A percentile compares a stretch with the other conserved stretches of the same genome.
These are phyloP conservation scores for Peromyscus polionotus DNA, from an alignment of 2,113 vertebrate genomes.

Conservation along the genomic window DNA sequence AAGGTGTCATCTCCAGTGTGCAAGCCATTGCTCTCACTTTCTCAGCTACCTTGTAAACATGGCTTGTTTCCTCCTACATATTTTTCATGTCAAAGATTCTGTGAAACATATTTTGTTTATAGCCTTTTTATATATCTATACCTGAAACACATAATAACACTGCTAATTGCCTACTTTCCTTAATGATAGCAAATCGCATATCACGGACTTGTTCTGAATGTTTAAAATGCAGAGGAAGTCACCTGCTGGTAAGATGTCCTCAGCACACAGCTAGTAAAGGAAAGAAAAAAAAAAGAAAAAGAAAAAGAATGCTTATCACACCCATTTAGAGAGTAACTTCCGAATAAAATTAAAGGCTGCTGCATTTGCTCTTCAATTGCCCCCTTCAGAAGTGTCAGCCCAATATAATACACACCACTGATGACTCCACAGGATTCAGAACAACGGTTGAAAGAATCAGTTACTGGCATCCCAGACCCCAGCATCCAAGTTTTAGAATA, in stretches of 20 bases:
- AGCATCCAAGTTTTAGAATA: slow-evolving; percentile 85
- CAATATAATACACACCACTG: slow-evolving; percentile 69
- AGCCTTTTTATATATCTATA: slow-evolving; percentile 56
- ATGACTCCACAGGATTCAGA: slow-evolving; percentile 78
- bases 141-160: slow-evolving; percentile 77
- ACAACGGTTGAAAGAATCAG: slow-evolving; percentile 71
- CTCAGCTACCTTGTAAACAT: slow-evolving; percentile 71
- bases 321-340: slow-evolving; percentile 82
- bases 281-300: slow-evolving; percentile 60
- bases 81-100: slow-evolving; percentile 77
- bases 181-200: slow-evolving; percentile 81
- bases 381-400: slow-evolving; percentile 49
- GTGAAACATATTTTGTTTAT: slow-evolving; percentile 74
- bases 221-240: slow-evolving; percentile 87
- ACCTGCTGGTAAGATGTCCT: slow-evolving; percentile 85
- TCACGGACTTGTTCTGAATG: slow-evolving; percentile 78
- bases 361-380: slow-evolving; percentile 68
- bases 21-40: slow-evolving; percentile 80
- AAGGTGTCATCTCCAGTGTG: slow-evolving; percentile 73
- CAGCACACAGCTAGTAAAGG: slow-evolving; percentile 84
- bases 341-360: slow-evolving; percentile 79
- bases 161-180: slow-evolving; percentile 78
- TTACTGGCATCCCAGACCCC: slow-evolving; percentile 74
- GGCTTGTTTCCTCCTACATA: slow-evolving; percentile 66
- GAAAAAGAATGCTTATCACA: slow-evolving; percentile 76